phyloP scores from a whole-genome alignment of 2,888 invertebrate genomes.

The Trilocha varians region DNA sequence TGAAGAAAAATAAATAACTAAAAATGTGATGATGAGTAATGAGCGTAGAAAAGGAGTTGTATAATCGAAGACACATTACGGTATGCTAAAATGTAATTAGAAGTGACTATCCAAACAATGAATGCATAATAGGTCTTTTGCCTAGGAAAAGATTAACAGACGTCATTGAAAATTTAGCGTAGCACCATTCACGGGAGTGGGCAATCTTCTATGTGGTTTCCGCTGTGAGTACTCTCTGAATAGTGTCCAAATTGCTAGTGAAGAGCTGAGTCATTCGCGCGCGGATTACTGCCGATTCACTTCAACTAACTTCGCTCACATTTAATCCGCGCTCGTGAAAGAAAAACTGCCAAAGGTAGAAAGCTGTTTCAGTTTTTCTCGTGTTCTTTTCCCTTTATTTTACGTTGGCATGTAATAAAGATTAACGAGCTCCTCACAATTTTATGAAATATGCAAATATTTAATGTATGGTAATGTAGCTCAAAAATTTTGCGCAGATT shows the following conservation, averaged over 20 bases:
- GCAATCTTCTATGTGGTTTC: slow-evolving; percentile 56
- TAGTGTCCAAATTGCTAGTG: slow-evolving; percentile 57
- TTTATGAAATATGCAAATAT: background rate
- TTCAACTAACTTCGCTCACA: slow-evolving; percentile 35
- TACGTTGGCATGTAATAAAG: slow-evolving; percentile 2
- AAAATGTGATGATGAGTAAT: no score
- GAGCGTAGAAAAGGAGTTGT: no score
- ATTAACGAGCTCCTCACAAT: background rate
- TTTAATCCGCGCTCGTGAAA: slow-evolving; percentile 27
- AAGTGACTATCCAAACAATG: background rate
- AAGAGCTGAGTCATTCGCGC: slow-evolving; percentile 52
- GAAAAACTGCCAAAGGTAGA: slow-evolving; percentile 10
- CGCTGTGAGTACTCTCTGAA: slow-evolving; percentile 49
- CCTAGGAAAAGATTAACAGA: background rate
- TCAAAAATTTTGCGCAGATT: background rate
- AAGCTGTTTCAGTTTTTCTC: slow-evolving; percentile 9
- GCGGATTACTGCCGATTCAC: slow-evolving; percentile 51
- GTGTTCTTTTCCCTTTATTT: background rate
- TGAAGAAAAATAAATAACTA: no score
- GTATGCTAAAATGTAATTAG: no score
- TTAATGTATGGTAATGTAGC: background rate
- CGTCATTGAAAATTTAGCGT: slow-evolving; percentile 5
- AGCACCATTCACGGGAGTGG: slow-evolving; percentile 40
- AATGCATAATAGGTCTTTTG: background rate
- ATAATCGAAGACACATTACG: no score